phyloP scores from a whole-genome alignment of 2,113 vertebrate species.

The Thamnophis sirtalis region DNA sequence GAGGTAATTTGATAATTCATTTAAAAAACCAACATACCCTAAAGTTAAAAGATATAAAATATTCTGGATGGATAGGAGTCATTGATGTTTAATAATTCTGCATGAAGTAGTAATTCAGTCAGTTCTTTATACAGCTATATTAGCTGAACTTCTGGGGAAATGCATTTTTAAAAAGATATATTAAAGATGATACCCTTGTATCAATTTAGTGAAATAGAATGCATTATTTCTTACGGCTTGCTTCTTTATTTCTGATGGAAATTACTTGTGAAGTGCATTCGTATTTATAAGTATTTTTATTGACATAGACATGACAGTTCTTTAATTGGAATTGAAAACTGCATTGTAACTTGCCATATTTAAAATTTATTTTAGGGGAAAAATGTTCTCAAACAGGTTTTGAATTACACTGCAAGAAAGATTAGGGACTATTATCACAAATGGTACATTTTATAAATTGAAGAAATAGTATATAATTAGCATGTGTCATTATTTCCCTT shows the following conservation, averaged over 20 bases:
- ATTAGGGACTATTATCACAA: slow-evolving; percentile 28
- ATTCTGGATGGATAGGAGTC: background rate
- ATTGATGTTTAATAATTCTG: slow-evolving; percentile 40
- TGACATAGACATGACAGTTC: background rate
- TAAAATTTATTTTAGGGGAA: background rate
- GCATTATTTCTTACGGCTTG: background rate
- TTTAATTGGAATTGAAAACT: background rate
- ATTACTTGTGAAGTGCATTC: background rate
- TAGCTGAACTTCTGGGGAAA: slow-evolving; percentile 24
- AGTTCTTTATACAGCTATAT: slow-evolving; percentile 17
- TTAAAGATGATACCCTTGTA: slow-evolving; percentile 24
- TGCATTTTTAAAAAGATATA: slow-evolving; percentile 6
- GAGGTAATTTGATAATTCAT: slow-evolving; percentile 12
- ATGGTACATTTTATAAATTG: slow-evolving; percentile 27
- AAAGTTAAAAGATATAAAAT: slow-evolving; percentile 49
- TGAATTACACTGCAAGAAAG: slow-evolving; percentile 2
- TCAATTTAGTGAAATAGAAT: slow-evolving; percentile 1
- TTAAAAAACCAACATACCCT: background rate
- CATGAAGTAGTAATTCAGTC: background rate
- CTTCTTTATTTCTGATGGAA: background rate
- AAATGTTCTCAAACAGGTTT: background rate
- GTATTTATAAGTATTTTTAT: background rate
- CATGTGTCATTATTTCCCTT: slow-evolving; percentile 35
- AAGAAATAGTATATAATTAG: slow-evolving; percentile 30
- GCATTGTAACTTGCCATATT: slow-evolving; percentile 15